phyloP scores from a whole-genome alignment of 2,797 vertebrate genomes.

The Pterois miles region DNA sequence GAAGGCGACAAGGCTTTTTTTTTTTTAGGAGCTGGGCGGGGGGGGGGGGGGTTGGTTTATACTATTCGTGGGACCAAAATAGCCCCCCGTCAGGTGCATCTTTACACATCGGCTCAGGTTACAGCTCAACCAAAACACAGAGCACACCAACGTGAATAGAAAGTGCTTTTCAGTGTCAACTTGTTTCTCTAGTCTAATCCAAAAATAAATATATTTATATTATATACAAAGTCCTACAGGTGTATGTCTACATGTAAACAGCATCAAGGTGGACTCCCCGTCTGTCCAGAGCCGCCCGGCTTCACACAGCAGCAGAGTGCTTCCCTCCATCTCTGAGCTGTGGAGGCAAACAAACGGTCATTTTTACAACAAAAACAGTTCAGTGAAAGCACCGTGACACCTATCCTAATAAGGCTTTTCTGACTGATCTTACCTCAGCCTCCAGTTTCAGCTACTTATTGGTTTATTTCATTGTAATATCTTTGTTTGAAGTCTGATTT shows the following conservation, averaged over 20 bases:
- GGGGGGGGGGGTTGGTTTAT: constrained; percentile 56
- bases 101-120: constrained; percentile 76
- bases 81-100: constrained; percentile 84
- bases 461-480: neutral
- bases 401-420: neutral
- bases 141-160: constrained; percentile 62
- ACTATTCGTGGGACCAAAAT: constrained; percentile 83
- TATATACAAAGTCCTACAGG: constrained; percentile 66
- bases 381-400: constrained; percentile 17
- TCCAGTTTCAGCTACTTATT: neutral
- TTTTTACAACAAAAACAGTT: constrained; percentile 16
- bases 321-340: constrained; percentile 87
- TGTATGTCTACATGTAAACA: constrained; percentile 77
- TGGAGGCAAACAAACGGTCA: constrained; percentile 47
- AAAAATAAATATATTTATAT: constrained; percentile 53
- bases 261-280: constrained; percentile 24
- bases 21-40: constrained; percentile 62
- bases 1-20: constrained; percentile 51
- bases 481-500: too few species aligned
- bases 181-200: constrained; percentile 7
- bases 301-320: constrained; percentile 74
- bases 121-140: constrained; percentile 78
- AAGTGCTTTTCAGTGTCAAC: constrained; percentile 74
- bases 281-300: neutral
- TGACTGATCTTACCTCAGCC: too few species aligned